Percentiles rank a stretch among this genome's conserved stretches.
phyloP scores from a whole-genome alignment of 2,888 invertebrate genomes.

The Ectobius pallidus region DNA sequence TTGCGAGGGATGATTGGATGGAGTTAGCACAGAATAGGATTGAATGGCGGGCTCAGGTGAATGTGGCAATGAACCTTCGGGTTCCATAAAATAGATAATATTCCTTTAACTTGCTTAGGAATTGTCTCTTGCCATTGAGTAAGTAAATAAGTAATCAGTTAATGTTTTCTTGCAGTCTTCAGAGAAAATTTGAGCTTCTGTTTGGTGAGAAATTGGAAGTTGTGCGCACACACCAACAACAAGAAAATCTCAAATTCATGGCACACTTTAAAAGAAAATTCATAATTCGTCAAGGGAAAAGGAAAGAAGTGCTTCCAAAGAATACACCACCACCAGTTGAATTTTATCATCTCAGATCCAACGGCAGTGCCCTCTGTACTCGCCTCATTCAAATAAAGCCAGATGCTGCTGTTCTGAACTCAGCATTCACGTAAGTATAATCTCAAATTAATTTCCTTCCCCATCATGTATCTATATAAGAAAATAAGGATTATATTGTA shows the following conservation, averaged over 20 bases:
- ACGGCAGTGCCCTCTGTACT: constrained; percentile 93
- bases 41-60: no score
- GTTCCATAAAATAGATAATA: no score
- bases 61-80: no score
- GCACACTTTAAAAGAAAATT: constrained; percentile 96
- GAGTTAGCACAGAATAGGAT: no score
- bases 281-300: constrained; percentile 87
- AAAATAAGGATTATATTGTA: not conserved
- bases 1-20: no score
- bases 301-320: constrained; percentile 60
- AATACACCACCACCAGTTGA: constrained; percentile 70
- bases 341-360: constrained; percentile 93
- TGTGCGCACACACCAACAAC: constrained; percentile 95
- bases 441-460: not conserved
- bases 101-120: no score
- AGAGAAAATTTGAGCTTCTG: constrained; percentile 87
- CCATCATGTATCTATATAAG: not conserved
- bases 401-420: constrained; percentile 85
- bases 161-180: constrained; percentile 66
- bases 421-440: constrained; percentile 85
- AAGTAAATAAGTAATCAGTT: no score
- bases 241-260: constrained; percentile 97
- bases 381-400: constrained; percentile 89
- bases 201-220: constrained; percentile 93
- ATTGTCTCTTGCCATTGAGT: no score